Evolutionary conservation across 2,888 invertebrate genomes (phyloP).

Genomic region (Idaea aversata): DNA sequence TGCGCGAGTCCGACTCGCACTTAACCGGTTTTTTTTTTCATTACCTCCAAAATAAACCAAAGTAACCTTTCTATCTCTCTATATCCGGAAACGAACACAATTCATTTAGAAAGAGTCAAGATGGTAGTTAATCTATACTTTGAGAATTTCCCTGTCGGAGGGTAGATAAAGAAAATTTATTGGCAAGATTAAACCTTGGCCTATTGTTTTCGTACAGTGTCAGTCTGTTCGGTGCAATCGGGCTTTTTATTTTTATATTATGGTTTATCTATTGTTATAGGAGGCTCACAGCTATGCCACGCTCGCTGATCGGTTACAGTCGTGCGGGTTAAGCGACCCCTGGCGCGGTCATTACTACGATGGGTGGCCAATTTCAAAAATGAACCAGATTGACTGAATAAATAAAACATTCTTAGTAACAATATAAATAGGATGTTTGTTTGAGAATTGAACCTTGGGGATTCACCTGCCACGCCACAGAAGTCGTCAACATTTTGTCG

Average conservation of each 20-base stretch:
- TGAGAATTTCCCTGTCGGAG: constrained; percentile 8
- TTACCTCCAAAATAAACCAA: constrained; percentile 2
- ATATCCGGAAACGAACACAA: not conserved
- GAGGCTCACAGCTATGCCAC: no score
- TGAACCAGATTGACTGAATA: no score
- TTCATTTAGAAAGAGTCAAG: constrained; percentile 1
- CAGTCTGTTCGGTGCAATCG: constrained; percentile 50
- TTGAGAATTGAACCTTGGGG: no score
- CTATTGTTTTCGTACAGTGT: constrained; percentile 64
- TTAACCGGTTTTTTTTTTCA: no score
- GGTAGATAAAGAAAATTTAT: constrained; percentile 71
- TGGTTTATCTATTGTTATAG: not conserved
- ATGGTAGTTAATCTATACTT: constrained; percentile 1
- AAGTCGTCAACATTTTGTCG: not conserved
- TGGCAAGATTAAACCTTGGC: constrained; percentile 64
- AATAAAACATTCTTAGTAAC: no score
- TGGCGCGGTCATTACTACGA: no score
- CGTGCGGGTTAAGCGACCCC: no score
- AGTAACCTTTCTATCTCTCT: not conserved
- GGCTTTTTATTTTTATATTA: constrained; percentile 2
- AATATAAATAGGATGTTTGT: no score
- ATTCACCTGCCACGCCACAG: no score
- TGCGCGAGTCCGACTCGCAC: no score
- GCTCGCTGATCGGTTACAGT: no score
- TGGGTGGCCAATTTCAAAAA: no score